Evolutionary conservation across 2,888 invertebrate species (phyloP).

Genomic region (Metacarcinus magister): DNA sequence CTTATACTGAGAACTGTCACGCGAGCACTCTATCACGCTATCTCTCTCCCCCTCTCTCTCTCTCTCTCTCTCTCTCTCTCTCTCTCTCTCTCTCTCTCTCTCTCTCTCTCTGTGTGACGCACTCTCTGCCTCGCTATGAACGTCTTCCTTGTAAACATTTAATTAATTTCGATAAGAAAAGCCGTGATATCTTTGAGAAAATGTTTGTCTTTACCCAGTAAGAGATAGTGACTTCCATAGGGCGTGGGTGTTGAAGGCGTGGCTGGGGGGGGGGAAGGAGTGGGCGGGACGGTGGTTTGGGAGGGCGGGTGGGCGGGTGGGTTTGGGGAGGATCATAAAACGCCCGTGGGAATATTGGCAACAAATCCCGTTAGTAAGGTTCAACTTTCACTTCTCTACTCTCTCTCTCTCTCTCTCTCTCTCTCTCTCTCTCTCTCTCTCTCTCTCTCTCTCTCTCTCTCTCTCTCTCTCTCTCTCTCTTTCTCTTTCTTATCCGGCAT

Average conservation of each 20-base stretch:
- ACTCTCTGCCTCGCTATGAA: background rate
- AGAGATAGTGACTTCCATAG: background rate
- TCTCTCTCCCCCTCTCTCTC: background rate
- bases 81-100: background rate
- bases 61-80: constrained; percentile 10
- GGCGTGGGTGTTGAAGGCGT: background rate
- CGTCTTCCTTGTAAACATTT: background rate
- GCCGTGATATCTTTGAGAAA: background rate
- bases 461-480: background rate
- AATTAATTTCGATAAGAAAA: constrained; percentile 1
- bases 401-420: background rate
- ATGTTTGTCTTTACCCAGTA: background rate
- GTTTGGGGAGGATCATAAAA: background rate
- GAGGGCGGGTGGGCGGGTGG: background rate
- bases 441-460: constrained; percentile 11
- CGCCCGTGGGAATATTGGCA: background rate
- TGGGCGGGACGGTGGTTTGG: background rate
- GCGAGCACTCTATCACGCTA: background rate
- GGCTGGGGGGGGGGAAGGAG: background rate
- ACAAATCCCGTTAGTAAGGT: background rate
- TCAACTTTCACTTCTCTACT: constrained; percentile 4
- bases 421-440: background rate
- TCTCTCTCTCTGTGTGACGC: background rate
- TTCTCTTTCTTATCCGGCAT: background rate
- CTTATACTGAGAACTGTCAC: background rate